Base-by-base conservation (phyloP, 1,140 invertebrate genomes). In the Nasonia vitripennis region DNA sequence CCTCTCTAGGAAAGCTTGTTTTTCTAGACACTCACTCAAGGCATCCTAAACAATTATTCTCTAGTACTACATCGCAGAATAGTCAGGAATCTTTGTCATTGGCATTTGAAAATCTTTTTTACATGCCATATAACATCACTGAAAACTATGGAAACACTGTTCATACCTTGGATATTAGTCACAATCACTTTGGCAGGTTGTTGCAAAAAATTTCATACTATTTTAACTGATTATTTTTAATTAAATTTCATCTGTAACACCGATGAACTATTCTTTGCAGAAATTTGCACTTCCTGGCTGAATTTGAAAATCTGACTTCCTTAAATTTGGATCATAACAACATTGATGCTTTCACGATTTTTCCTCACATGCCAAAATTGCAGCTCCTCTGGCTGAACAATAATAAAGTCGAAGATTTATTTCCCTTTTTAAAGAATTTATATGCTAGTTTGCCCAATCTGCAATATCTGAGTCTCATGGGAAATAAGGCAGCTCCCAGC, bases 301-400 rank as follows among this genome's bases (percentile, higher is more conserved):
- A 96, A 86, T 97, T 97, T 91, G 95, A 94, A 80, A 94, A 95
- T 85, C 89, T 98, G 23, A 95, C 94, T 7, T 96, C 95, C 1
- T 88, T 97, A 45, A 96, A 97, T 88, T 93, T 96, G 73, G 97
- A 97, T 91, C 94, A 96, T 87, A 97, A 97, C 91, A 93, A 94
- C 2, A 94, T 97, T 70, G 94, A 94, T 70, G 95, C 95, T 2
- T 93, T 95, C 34, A 95, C 95, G 37, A 90, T 94, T n/a, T 94
- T 97, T 55, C 96, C 96, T 5, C 92, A 92, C n/a, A 91, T 96
- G 89, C 95, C 95, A 17, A 94, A 94, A 87, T 90, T 97, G n/a
- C 94, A 95, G 87, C 94, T 97, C 51, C 91, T 97, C 7, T 97
- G 96, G 96, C 87, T 97, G 45, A 97, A 98, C 91, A 94, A 96